Conservation (phyloP, 1,140 invertebrate genomes). For the Propsilocerus akamusi region DNA sequence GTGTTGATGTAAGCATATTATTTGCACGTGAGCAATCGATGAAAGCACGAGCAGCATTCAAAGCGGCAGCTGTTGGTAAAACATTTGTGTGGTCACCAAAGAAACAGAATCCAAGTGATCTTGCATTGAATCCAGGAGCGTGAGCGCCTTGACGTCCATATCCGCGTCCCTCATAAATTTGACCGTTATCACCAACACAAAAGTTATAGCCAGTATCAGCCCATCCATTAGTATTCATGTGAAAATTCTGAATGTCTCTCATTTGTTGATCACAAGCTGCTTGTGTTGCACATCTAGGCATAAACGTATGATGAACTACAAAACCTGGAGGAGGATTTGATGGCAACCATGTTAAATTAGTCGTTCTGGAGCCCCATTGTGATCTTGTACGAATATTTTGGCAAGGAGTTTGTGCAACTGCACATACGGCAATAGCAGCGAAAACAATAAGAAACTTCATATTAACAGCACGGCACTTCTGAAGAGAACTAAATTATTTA, state of each 20-base stretch:
- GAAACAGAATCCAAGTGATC: too few species aligned
- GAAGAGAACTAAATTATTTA: too few species aligned
- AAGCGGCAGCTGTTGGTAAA: too few species aligned
- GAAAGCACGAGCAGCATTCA: too few species aligned
- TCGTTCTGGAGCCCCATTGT: slow-evolving; percentile 34
- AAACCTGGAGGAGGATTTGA: slow-evolving; percentile 39
- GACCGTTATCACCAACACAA: slow-evolving; percentile 24
- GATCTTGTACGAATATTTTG: too few species aligned
- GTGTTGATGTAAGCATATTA: too few species aligned
- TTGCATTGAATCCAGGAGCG: slow-evolving; percentile 31
- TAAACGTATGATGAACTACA: slow-evolving; percentile 47
- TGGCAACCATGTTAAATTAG: slow-evolving; percentile 21
- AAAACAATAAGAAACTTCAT: too few species aligned
- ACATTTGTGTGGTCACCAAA: too few species aligned
- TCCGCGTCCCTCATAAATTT: slow-evolving; percentile 32
- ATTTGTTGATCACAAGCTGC: slow-evolving; percentile 27
- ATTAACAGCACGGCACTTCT: too few species aligned
- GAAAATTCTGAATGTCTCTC: slow-evolving; percentile 31
- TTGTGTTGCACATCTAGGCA: slow-evolving; percentile 22
- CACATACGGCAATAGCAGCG: too few species aligned
- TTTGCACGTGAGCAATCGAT: too few species aligned
- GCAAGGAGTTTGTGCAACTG: too few species aligned
- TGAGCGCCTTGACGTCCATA: slow-evolving; percentile 35
- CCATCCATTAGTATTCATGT: slow-evolving; percentile 31
- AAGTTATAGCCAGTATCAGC: slow-evolving; percentile 47